Conservation (phyloP, 2,797 vertebrate genomes). For the Aldrovandia affinis region DNA sequence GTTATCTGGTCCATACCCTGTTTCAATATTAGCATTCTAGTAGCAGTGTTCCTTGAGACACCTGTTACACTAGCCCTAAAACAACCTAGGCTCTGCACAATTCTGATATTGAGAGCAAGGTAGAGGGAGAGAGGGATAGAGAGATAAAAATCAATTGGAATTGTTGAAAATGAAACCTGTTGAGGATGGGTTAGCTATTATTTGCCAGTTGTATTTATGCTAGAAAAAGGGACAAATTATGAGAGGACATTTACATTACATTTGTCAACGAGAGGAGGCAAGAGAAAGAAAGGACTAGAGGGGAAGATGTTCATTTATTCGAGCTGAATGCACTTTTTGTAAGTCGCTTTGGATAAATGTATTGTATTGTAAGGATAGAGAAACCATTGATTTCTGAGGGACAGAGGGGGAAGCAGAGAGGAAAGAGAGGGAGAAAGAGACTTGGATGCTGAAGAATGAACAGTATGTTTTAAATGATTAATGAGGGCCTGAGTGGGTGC, state of each 20-base stretch:
- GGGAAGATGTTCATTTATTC: too few species aligned
- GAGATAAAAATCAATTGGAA: constrained; percentile 1
- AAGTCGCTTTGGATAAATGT: too few species aligned
- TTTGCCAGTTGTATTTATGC: constrained; percentile 20
- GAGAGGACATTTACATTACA: too few species aligned
- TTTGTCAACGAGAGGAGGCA: neutral
- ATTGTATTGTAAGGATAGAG: neutral
- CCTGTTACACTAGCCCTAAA: too few species aligned
- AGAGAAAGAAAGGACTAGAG: neutral
- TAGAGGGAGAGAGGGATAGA: neutral
- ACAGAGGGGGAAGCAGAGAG: neutral
- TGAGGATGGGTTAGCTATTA: neutral
- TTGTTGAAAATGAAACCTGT: neutral
- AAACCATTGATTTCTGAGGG: neutral
- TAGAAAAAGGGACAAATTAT: neutral
- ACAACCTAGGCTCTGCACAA: too few species aligned
- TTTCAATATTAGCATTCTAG: too few species aligned
- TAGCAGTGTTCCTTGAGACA: too few species aligned
- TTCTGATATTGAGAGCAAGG: too few species aligned
- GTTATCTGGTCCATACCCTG: too few species aligned
- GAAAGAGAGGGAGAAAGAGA: neutral
- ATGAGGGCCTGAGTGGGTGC: neutral
- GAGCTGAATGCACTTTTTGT: too few species aligned
- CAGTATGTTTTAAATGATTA: constrained; percentile 35
- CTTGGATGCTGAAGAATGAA: constrained; percentile 28